Conservation (phyloP, 2,113 vertebrate species). For the Monopterus albus region DNA sequence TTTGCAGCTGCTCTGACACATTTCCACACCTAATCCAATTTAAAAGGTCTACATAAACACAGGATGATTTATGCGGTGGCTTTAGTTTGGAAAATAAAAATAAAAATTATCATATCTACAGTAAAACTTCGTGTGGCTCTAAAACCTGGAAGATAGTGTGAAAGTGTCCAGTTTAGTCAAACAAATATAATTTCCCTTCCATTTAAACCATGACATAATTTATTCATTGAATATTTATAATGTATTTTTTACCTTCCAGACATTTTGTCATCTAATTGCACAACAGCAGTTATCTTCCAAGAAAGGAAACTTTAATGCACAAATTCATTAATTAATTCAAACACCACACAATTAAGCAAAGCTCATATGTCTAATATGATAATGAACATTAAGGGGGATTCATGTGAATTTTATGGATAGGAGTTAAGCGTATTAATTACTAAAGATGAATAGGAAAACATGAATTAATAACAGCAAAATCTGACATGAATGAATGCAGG, state of each 20-base stretch:
- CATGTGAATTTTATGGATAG: conserved; percentile 57
- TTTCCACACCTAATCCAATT: too few relatives aligned
- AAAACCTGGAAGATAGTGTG: not conserved
- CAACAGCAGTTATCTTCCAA: conserved; percentile 27
- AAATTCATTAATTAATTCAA: conserved; percentile 52
- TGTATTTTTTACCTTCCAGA: conserved; percentile 20
- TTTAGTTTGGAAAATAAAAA: not conserved
- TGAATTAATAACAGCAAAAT: conserved; percentile 48
- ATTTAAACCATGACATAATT: conserved; percentile 17
- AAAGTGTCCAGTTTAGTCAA: not conserved
- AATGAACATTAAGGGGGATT: conserved; percentile 46
- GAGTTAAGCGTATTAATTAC: conserved; percentile 58
- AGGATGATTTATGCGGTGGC: not conserved
- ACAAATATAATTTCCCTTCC: not conserved
- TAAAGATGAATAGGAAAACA: conserved; percentile 47
- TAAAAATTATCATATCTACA: not conserved
- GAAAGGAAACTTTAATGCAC: conserved; percentile 26
- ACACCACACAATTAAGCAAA: conserved; percentile 43
- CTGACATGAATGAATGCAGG: conserved; percentile 16
- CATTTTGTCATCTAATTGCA: conserved; percentile 32
- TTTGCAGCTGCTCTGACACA: too few relatives aligned
- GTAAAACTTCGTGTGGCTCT: not conserved
- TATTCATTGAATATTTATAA: conserved; percentile 26
- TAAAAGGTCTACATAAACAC: too few relatives aligned
- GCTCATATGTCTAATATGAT: conserved; percentile 35